Base-by-base conservation (phyloP, 1,140 invertebrate species). In the Drosophila nigromelanica region DNA sequence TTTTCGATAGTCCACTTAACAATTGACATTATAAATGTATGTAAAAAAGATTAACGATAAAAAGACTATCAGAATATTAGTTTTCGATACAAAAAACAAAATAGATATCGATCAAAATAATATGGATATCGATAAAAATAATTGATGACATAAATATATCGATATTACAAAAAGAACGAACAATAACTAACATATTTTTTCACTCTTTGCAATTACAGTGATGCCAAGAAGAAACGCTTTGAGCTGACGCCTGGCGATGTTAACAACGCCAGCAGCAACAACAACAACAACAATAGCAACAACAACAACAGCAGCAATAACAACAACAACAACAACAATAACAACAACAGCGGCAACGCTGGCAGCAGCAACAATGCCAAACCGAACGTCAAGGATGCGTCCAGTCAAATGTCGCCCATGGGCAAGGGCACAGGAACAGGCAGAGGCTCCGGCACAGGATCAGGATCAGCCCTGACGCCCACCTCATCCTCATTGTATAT, bases 221-320 rank as follows among this genome's bases (percentile, higher is more conserved):
- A 91, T 76, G 71, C 90, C 11, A 91, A 91, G 78, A 87, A 90
- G 76, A 91, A 90, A 37, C 90, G 90, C 35, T 83, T 82, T 48
- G 90, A 91, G 8, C 35, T 73, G 61, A 51, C 67, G 40, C 24
- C 74, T 37, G 62, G 69, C 64, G 64, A 24, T 30, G 64, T 45
- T 3, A 77, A 50, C 54, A 80, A 54, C 15, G 62, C 27, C 47
- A 71, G 40, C 24, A 56, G 47, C 24, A 90, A 76, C 50, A 55
- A 52, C 11, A 83, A 63, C 50, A 81, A 27, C 42, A 82, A 82
- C 35, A 80, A 70, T 37, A 27, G 40, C 50, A 40, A 37, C 27
- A 18, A n/a, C 37, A 2, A 12, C 48, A 7, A 21, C 24, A 30
- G 6, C 48, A 33, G 12, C 24, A 50, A n/a, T 24, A 50, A 7